Conservation (phyloP, 1,140 invertebrate genomes). For the Drosophila auraria region DNA sequence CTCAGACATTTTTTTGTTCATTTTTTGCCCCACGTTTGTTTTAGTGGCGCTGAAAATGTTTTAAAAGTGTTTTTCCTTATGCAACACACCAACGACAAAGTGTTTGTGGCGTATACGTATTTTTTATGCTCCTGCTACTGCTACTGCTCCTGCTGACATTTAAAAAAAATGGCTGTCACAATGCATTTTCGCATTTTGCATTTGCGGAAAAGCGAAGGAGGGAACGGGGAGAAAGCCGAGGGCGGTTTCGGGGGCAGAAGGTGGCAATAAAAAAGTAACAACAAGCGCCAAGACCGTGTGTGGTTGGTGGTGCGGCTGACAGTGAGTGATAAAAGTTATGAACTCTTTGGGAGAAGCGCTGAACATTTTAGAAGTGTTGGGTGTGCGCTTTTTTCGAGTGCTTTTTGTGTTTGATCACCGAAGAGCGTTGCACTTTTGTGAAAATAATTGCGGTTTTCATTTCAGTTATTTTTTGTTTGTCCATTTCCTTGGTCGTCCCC, state of each 20-base stretch:
- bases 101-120: constrained; percentile 40
- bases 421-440: constrained; percentile 27
- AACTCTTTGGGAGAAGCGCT: constrained; percentile 56
- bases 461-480: constrained; percentile 23
- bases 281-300: constrained; percentile 20
- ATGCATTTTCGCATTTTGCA: constrained; percentile 59
- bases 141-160: constrained; percentile 55
- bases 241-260: constrained; percentile 6
- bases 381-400: constrained; percentile 15
- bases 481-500: neutral
- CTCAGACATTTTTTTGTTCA: constrained; percentile 18
- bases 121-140: constrained; percentile 30
- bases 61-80: constrained; percentile 55
- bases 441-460: constrained; percentile 54
- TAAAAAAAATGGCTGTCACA: constrained; percentile 63
- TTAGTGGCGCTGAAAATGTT: constrained; percentile 44
- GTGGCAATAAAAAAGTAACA: constrained; percentile 52
- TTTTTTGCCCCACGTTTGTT: constrained; percentile 26
- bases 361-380: constrained; percentile 54
- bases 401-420: constrained; percentile 24
- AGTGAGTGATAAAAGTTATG: constrained; percentile 81
- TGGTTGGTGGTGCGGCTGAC: constrained; percentile 49
- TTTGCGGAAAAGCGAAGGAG: constrained; percentile 19
- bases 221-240: constrained; percentile 13
- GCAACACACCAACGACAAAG: constrained; percentile 48